Base-by-base conservation (phyloP, 2,888 invertebrate species). In the Brachynemurus nebulosus region DNA sequence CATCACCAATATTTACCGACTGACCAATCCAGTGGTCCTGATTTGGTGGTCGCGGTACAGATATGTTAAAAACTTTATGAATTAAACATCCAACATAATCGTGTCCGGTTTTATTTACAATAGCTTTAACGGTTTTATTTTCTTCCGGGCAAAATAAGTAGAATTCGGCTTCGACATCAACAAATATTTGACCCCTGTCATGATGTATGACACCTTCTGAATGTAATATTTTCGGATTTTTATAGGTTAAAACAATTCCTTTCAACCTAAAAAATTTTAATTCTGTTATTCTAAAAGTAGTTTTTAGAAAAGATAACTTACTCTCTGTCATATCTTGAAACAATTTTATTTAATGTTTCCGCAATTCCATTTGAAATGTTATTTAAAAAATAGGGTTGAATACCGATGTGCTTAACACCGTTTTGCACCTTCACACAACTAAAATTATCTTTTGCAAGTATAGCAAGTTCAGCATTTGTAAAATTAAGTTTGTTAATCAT, bases 11-110 rank as follows among this genome's bases (percentile, higher is more conserved):
- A 41, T 67, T 56, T 18, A 77, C 63, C 45, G 62, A 60, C 33
- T 67, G 54, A 2, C 78, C 79, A 45, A 70, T 56, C 80, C 80
- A 80, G n/a, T 30, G 17, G 5, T 59, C 54, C 1, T 56, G 56
- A 19, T 57, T 53, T 23, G 67, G 66, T 6, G 73, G 72, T 53
- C 73, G 69, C 33, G 76, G 76, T 37, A 83, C 70, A 4, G 80
- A 78, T 9, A 80, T 77, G 63, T 82, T 81, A 55, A 83, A 83
- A 18, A 73, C 69, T 54, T 76, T 70, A 57, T 83, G 80, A 0
- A 82, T 74, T 42, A 83, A 65, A 50, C 80, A 71, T 3, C 77
- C 78, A 45, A 84, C 63, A 62, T 82, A 79, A 51, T 77, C 75
- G 25, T 64, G 59, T 50, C 74, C 74, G 50, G 74, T 76, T 58